Conservation (phyloP, 92 coral and sea anemone species). For the Porites cylindrica region DNA sequence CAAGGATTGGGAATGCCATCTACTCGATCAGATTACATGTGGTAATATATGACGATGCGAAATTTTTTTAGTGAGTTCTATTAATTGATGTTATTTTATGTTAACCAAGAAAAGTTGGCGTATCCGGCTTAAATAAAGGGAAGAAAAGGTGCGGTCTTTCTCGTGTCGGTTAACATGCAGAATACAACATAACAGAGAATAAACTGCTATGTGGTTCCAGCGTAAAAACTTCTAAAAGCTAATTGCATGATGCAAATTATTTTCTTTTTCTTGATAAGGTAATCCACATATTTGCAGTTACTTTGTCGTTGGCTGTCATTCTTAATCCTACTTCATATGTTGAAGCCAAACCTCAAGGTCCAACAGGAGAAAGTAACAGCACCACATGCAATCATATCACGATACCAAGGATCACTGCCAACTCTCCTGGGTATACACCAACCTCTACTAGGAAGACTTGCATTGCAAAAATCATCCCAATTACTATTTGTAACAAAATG, state of each 20-base stretch:
- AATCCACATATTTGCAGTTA: not conserved
- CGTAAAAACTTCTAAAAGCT: too few relatives aligned
- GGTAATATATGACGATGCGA: too few relatives aligned
- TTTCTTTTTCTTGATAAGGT: not conserved
- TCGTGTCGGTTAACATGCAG: too few relatives aligned
- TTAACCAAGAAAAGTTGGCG: too few relatives aligned
- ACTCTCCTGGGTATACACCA: not conserved
- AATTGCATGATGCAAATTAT: not conserved
- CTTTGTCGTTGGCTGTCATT: not conserved
- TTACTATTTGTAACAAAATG: not conserved
- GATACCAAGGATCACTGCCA: not conserved
- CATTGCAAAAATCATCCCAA: not conserved
- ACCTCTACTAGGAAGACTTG: not conserved
- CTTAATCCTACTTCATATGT: not conserved
- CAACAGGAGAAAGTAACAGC: not conserved
- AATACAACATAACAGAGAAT: too few relatives aligned
- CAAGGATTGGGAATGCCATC: too few relatives aligned
- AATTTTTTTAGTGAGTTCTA: too few relatives aligned
- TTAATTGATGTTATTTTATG: too few relatives aligned
- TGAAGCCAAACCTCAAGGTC: not conserved
- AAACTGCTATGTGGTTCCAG: too few relatives aligned
- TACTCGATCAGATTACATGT: too few relatives aligned
- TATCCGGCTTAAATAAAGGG: too few relatives aligned
- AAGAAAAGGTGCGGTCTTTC: too few relatives aligned
- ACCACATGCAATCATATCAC: not conserved